Base-by-base conservation (phyloP, 2,888 invertebrate species). In the Trissoscelio sp. region DNA sequence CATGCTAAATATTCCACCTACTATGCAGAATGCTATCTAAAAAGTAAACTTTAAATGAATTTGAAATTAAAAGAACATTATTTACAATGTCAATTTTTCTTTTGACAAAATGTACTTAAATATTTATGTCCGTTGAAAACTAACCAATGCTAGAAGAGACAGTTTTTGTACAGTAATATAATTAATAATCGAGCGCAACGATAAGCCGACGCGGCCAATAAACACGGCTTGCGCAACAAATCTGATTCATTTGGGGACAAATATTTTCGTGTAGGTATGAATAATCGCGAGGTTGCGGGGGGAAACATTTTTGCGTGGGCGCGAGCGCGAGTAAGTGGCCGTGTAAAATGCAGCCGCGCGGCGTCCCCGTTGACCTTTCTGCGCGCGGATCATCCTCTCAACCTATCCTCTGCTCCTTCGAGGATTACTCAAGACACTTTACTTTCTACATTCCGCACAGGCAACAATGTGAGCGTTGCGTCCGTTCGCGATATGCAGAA, bases 401-500 rank as follows among this genome's bases (percentile, higher is more conserved):
- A 83, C 85, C 87, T 86, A 85, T 86, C 86, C 87, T 85, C 85
- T 75, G 79, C 84, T 72, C 34, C 44, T 53, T 73, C 31, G 79
- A 31, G 72, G 78, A 86, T 90, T 90, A 88, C 90, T 83, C 88
- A 90, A 90, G 89, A 89, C 88, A 88, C 89, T 88, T 89, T 89
- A 90, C 91, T 91, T 91, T 91, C 90, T 90, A 91, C 91, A 90
- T 91, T 91, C 90, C 89, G 86, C 82, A 77, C 84, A 87, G 83
- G n/a, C n/a, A 88, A 90, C 89, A 89, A 91, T 90, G 89, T 87
- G 84, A 82, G 66, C 73, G 78, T 67, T 86, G 87, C 88, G 88
- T 87, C 87, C 85, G 88, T n/a, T n/a, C 89, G 85, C 85, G 82
- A 81, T 73, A 28, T 3, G 60, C 69, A 83, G 57, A 24, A 58